phyloP scores from a whole-genome alignment of 2,888 invertebrate species.

The Eupithecia inturbata region DNA sequence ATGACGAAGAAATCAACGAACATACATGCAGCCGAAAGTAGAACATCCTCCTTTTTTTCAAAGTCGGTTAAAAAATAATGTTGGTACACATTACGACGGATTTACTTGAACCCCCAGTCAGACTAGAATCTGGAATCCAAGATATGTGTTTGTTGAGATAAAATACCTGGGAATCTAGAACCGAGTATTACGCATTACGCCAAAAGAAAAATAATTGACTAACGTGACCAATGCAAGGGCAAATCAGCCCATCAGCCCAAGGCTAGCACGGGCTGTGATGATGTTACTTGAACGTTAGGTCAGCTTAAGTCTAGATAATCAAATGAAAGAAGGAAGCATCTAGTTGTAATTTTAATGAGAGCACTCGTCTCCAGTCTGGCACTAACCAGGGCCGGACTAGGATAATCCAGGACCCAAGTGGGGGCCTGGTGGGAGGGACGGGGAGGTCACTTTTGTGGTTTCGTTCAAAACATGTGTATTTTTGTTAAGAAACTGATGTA shows the following conservation, averaged over 20 bases:
- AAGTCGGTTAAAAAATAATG: too few relatives aligned
- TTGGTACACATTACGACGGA: too few relatives aligned
- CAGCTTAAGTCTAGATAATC: neutral
- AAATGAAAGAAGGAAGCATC: neutral
- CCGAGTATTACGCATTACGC: neutral
- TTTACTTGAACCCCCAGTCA: too few relatives aligned
- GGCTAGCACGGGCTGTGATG: neutral
- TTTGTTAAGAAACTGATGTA: too few relatives aligned
- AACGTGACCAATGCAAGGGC: neutral
- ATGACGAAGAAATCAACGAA: too few relatives aligned
- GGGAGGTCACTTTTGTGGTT: too few relatives aligned
- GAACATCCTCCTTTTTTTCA: too few relatives aligned
- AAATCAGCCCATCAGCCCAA: neutral
- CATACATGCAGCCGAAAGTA: too few relatives aligned
- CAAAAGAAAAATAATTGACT: neutral
- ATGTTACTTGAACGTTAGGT: neutral
- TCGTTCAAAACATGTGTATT: too few relatives aligned
- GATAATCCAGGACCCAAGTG: neutral
- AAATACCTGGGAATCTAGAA: neutral
- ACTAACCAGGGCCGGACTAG: neutral
- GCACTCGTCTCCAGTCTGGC: neutral
- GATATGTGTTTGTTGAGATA: neutral
- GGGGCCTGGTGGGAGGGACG: too few relatives aligned
- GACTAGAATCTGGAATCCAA: neutral
- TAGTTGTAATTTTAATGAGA: conserved; percentile 4